Evolutionary conservation across 2,113 vertebrate species (phyloP), one percentile per base, ranked within the genome.

Genomic region (Solea senegalensis): DNA sequence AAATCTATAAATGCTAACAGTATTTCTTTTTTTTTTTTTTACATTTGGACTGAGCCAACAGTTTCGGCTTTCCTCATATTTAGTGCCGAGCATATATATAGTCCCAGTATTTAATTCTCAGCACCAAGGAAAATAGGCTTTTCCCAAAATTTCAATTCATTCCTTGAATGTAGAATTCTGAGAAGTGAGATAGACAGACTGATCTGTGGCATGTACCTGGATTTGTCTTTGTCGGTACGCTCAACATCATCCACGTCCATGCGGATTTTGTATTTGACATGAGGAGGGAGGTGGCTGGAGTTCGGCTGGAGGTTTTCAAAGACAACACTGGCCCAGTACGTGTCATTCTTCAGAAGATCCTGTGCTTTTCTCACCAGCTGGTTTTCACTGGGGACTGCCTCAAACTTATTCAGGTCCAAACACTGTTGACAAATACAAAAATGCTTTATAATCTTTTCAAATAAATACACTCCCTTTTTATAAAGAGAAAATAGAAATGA

Each of bases 191-290:
- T 34, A 34, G 34, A 34, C 34, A 34, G 34, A 2, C 34, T 34
- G 34, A 34, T 0, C 34, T 34, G 5, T 34, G 34, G 2, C 34
- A 34, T 34, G 34, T 34, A 99, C 98, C 92, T 95, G 0, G 95
- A 93, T 80, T 96, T 97, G 49, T 94, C 84, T 81, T 95, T 96
- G 72, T 94, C 94, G 0, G 95, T 97, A 28, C 92, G 92, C 82
- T 99, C 96, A 5, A 95, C 95, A 0, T 96, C 96, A 54, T 98
- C 96, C 0, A 99, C 94, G 80, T 99, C 96, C 97, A 99, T 98
- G 61, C 98, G 95, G 74, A 99, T 97, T 83, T 96, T 99, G 83
- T 99, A 99, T 81, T 95, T 96, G 73, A 98, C 89, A 0, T 97
- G 93, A 0, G 87, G 91, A 56, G 97, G 96, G 11, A 94, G 92